Base-by-base conservation (phyloP, 2,797 vertebrate species). In the Takifugu ocellatus region DNA sequence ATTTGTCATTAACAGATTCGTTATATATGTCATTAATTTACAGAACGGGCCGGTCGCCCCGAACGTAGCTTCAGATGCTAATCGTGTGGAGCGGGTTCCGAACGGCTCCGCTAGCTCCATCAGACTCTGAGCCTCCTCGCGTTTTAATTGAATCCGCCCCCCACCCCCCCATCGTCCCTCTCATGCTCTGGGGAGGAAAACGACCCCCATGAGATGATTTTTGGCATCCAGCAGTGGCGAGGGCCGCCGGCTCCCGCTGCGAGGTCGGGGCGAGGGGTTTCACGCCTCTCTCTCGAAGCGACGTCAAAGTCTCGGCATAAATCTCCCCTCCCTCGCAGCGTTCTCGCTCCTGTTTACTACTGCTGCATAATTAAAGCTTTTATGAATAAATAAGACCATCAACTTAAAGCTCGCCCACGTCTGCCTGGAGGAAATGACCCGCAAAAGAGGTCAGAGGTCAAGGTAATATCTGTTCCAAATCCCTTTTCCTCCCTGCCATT, bases 11-110 rank as follows among this genome's bases (percentile, higher is more conserved):
- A 75, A 84, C 75, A 72, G 81, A 79, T 90, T 77, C 81, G 83
- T 77, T 79, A 81, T 84, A 78, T 74, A 66, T 78, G 82, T 84
- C 64, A 82, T 83, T 84, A 72, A 85, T 82, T 83, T 56, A 74
- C 58, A 73, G 59, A 73, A 79, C 74, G 70, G 50, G 83, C 83
- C 72, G 72, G 81, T 88, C 71, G 77, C 76, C 62, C 77, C 73
- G 72, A 76, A 70, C 57, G 68, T 66, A 65, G 61, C 59, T 70
- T 63, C 54, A 71, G 76, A 84, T 84, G 72, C 62, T 85, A 84
- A 87, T 86, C 65, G 56, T 68, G 68, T 70, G 72, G 72, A 77
- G 70, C 82, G 72, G 66, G 82, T 79, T 79, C 78, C 70, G 86
- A 84, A 70, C 5, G 27, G 69, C 58, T 89, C 82, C 84, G 21